A percentile compares a stretch with the other conserved stretches of the same genome.
Conservation (phyloP, 2,113 vertebrate genomes). For the Pluvialis apricaria region DNA sequence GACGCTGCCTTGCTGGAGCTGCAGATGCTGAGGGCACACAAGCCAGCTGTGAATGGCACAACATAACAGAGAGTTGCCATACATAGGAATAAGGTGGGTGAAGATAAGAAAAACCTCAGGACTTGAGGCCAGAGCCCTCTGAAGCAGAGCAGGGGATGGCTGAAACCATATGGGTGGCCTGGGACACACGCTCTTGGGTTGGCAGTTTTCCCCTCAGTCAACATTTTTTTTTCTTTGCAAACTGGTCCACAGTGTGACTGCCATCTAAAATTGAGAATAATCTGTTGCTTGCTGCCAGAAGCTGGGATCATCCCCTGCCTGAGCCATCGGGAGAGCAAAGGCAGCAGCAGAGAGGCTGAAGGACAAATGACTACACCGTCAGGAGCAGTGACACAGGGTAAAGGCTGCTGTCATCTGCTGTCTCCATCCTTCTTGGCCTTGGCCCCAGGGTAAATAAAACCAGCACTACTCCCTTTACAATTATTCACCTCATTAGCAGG, state of each 20-base stretch:
- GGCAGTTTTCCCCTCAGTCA: not conserved
- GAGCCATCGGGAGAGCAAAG: not conserved
- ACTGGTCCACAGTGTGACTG: not conserved
- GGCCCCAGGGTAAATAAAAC: not conserved
- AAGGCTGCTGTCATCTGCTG: not conserved
- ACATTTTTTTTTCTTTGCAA: not conserved
- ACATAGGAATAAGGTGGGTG: fast-evolving
- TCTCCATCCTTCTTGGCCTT: not conserved
- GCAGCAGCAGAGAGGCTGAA: not conserved
- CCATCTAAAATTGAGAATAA: not conserved
- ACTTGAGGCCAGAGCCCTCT: not conserved
- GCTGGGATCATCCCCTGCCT: not conserved
- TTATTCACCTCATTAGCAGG: not conserved
- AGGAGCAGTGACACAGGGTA: fast-evolving
- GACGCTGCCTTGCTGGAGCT: not conserved
- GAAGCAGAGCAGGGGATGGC: not conserved
- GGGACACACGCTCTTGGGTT: not conserved
- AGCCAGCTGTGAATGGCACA: not conserved
- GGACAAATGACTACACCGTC: fast-evolving
- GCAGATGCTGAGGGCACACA: not conserved
- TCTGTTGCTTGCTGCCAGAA: not conserved
- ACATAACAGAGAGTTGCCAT: not conserved
- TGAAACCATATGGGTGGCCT: not conserved
- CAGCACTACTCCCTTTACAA: not conserved
- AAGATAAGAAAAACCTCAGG: not conserved